Base-by-base conservation (phyloP, 1,140 invertebrate genomes). In the Cotesia glomerata region DNA sequence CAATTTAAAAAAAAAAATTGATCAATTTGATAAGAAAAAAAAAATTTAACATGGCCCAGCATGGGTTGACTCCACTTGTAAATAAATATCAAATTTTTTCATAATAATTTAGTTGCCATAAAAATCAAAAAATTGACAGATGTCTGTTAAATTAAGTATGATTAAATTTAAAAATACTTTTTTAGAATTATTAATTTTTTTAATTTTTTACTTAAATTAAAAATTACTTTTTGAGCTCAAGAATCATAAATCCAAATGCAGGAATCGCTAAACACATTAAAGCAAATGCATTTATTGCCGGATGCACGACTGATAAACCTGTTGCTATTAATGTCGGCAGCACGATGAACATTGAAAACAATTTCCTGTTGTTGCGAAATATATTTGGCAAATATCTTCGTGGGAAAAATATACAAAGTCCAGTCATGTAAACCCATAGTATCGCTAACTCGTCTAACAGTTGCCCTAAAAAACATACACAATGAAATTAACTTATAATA, bases 401-500 rank as follows among this genome's bases (percentile, higher is more conserved):
- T 58, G 93, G 93, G 68, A 91, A 89, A 86, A 93, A 94, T 83
- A 94, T 89, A 34, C 90, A 91, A 82, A 92, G 92, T 52, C 90
- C 91, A 56, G 92, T 92, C 88, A 93, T 91, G 71, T 94, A 91
- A 0, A 95, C 91, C 93, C 93, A 95, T 36, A 95, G 81, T 77
- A 95, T 95, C 54, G 93, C 91, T 51, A 95, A 82, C 82, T 95
- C 93, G 85, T 95, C 93, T 35, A 95, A 82, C 4, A 95, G 82
- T 85, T 95, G 94, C 51, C 92, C 89, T 90, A 67, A 45, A 63
- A 76, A 51, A 72, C 62, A 32, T 66, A 35, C 56, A 72, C 1
- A 45, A 45, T 26, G 2, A 26, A 26, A 26, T 26, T 26, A 26
- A 26, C 26, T 26, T 26, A 26, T 26, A 26, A 26, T 26, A 26